Base-by-base conservation (phyloP, 2,113 vertebrate genomes). In the Mionectes macconnelli region DNA sequence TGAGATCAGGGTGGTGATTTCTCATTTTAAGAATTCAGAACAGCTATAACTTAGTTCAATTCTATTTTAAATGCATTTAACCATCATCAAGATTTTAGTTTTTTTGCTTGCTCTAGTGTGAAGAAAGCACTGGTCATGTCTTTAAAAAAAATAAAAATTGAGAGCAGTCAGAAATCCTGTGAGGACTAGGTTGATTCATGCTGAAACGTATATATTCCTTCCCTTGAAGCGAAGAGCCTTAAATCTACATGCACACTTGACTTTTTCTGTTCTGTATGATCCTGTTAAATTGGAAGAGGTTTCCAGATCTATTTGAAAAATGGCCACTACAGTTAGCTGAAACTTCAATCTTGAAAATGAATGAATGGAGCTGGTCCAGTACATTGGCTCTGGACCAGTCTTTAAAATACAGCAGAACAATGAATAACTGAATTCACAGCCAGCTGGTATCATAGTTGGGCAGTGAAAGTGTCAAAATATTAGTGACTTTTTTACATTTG, bases 371-470 rank as follows among this genome's bases (percentile, higher is more conserved):
- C 87, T 55, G 94, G 97, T 99, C 99, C 99, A 99, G 98, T 98
- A 97, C 97, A 97, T 98, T 99, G 99, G 99, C 99, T 98, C 92
- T 95, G 97, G 97, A 98, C 99, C 99, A 99, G 99, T 99, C 99
- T 98, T 98, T 99, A 99, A 99, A 98, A 99, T 98, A 98, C 97
- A 99, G 98, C 93, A 98, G 98, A 98, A 99, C 98, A 98, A 98
- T 98, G 97, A 98, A 97, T 97, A 97, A 98, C 94, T 96, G 95
- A 97, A 98, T 99, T 99, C 97, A 97, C 98, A 99, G 99, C 99
- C 99, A 99, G 98, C 99, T 99, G 98, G 98, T 98, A 99, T 99
- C 99, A 99, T 98, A 98, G 96, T 97, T 98, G 98, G 98, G 98
- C 98, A 98, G 98, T 94, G 96, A 98, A 97, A 97, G 97, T 98